Conservation (phyloP, 2,113 vertebrate species). For the Dasyprocta punctata region DNA sequence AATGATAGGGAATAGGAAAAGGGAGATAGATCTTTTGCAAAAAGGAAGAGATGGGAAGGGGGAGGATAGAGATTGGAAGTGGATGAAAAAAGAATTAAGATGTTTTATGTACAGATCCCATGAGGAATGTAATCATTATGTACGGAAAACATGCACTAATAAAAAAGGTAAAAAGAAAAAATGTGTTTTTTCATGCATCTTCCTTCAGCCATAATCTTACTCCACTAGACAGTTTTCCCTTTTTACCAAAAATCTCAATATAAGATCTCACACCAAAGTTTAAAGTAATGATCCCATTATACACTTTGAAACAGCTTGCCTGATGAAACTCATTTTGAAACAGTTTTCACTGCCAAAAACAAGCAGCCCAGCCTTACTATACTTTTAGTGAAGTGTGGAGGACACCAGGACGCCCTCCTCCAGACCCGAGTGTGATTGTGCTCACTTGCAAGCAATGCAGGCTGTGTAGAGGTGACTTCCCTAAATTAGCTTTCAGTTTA, state of each 20-base stretch:
- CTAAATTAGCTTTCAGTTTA: background rate
- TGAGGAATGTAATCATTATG: background rate
- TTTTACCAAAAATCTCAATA: background rate
- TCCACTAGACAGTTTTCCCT: background rate
- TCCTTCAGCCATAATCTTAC: constrained; percentile 19
- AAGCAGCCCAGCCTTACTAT: background rate
- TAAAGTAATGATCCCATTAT: constrained; percentile 8
- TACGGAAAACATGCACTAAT: background rate
- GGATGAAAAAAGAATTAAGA: background rate
- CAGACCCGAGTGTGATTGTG: background rate
- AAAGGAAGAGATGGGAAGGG: background rate
- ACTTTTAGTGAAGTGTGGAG: background rate
- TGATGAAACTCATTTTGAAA: constrained; percentile 44
- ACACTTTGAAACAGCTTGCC: background rate
- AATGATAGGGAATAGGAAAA: background rate
- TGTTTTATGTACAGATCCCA: background rate
- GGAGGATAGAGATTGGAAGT: background rate
- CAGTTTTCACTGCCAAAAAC: constrained; percentile 21
- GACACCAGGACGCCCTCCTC: background rate
- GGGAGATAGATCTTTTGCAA: background rate
- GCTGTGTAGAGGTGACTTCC: background rate
- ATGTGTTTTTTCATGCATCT: background rate
- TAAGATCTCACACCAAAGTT: background rate
- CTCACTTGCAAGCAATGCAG: background rate
- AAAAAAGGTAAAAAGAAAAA: background rate